Percentiles rank a stretch among this genome's conserved stretches.
Conservation (phyloP, 2,113 vertebrate genomes). For the Microtus montanus region DNA sequence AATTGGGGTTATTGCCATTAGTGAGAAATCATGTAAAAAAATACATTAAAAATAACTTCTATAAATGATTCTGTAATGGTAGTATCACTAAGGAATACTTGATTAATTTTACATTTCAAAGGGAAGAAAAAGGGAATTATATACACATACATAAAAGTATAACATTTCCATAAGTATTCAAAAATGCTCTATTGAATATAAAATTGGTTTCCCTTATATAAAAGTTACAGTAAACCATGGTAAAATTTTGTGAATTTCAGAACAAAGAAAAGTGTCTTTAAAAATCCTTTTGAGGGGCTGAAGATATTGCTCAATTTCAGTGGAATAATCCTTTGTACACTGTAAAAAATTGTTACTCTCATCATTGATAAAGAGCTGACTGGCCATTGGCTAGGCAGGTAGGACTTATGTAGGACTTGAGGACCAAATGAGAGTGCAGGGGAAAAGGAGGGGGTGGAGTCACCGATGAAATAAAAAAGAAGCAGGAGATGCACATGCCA, state of each 20-base stretch:
- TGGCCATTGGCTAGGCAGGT: not conserved
- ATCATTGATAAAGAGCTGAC: not conserved
- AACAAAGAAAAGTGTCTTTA: not conserved
- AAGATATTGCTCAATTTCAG: not conserved
- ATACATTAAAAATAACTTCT: not conserved
- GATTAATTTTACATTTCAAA: conserved; percentile 24
- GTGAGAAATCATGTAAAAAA: not conserved
- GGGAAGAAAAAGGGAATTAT: not conserved
- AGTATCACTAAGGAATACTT: not conserved
- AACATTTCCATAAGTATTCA: not conserved
- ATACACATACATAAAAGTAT: conserved; percentile 19
- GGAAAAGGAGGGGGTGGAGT: not conserved
- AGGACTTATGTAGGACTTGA: not conserved
- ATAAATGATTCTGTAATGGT: conserved; percentile 7
- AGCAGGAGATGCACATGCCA: not conserved
- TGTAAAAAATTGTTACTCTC: not conserved
- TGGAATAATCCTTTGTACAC: not conserved
- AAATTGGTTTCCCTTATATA: not conserved
- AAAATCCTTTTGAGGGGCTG: not conserved
- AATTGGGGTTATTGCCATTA: not conserved
- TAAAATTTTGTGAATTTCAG: not conserved
- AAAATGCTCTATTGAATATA: not conserved
- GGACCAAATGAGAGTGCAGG: not conserved
- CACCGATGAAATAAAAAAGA: rapidly evolving
- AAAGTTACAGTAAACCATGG: conserved; percentile 10